Conservation (phyloP, 2,113 vertebrate species). For the Caranx melampygus region DNA sequence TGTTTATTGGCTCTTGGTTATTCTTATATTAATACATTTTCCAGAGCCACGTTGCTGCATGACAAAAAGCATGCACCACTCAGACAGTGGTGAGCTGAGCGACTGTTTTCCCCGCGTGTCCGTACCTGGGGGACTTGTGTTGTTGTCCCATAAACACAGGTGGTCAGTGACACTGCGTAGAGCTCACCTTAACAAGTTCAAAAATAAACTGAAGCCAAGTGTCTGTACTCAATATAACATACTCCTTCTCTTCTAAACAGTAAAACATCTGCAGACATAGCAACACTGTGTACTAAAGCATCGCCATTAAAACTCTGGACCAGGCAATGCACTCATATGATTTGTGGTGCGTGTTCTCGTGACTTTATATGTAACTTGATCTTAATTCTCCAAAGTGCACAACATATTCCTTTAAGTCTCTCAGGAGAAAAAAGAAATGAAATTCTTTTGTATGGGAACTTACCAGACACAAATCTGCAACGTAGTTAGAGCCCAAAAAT, state of each 20-base stretch:
- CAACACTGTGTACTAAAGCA: no score
- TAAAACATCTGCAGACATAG: no score
- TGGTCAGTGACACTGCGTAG: not conserved
- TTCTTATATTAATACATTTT: no score
- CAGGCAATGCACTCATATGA: no score
- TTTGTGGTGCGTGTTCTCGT: no score
- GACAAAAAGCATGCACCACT: not conserved
- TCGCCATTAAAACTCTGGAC: no score
- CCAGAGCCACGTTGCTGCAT: not conserved
- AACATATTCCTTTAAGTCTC: not conserved
- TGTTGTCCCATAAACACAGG: not conserved
- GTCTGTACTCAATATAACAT: not conserved
- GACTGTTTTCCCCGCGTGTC: not conserved
- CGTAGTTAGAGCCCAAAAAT: not conserved
- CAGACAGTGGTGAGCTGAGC: slow-evolving; percentile 9
- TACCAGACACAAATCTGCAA: not conserved
- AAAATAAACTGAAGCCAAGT: not conserved
- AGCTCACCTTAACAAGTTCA: no score
- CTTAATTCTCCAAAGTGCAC: no score
- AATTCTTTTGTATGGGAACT: slow-evolving; percentile 7
- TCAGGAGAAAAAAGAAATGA: not conserved
- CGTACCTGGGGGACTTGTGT: slow-evolving; percentile 22
- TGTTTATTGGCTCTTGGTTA: no score
- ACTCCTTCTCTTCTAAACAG: no score
- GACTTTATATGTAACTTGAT: no score